Evolutionary conservation across 1,140 invertebrate species (phyloP), one percentile per base, ranked within the genome.

Genomic region (Drosophila rufa): DNA sequence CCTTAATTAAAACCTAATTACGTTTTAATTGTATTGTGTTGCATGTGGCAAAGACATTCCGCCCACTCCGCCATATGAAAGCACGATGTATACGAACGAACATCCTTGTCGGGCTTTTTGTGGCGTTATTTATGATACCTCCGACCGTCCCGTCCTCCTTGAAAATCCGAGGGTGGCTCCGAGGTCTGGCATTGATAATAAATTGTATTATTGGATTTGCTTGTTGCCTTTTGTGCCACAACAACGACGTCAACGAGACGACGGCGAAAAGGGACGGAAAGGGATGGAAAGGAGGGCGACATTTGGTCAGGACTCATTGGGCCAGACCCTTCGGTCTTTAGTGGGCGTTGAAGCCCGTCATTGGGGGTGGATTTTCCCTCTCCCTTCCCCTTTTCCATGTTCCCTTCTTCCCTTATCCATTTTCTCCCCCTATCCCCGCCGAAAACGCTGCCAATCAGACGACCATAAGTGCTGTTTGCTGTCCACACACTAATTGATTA

Each of bases 201-300:
- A 90, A 90, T 89, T 89, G 62, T 81, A 79, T 89, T 89, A 89
- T 87, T 89, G 84, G 80, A 87, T 89, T 87, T 87, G 83, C 71
- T 83, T 87, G 82, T 82, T 86, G 83, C 79, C 83, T 76, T 80
- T 85, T 83, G 46, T 80, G 73, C 56, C 58, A 38, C 67, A 36
- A 51, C 70, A 71, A 40, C 40, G 36, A 36, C 57, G 38, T 50
- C 38, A 25, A 40, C 22, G 67, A 33, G 66, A 42, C 27, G 75
- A 19, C 17, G 43, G 38, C 19, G 51, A 38, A 19, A 36, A 15
- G 53, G 36, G 19, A 53, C 30, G 68, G 50, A 46, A 30, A 17
- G 53, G 53, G 19, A 53, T 38, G 68, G 50, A 46, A 30, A 17
- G 36, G 47, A 57, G 74, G 70, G 64, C 61, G 51, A 75, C 71